phyloP scores from a whole-genome alignment of 1,140 invertebrate genomes.

The Drosophila arawakana region DNA sequence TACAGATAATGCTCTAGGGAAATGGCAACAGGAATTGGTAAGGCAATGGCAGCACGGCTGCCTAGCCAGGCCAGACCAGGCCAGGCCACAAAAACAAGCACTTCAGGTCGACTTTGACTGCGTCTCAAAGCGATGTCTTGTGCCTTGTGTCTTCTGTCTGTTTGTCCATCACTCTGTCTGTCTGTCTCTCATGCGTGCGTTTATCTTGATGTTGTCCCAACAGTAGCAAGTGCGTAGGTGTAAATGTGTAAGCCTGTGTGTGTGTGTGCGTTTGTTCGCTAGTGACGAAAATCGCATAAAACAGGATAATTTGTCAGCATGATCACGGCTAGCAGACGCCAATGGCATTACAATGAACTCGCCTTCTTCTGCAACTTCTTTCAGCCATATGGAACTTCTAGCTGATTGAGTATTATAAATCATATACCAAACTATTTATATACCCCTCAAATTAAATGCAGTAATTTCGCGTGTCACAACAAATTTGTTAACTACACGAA shows the following conservation, averaged over 20 bases:
- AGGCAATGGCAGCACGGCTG: conserved; percentile 8
- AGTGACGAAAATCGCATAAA: conserved; percentile 78
- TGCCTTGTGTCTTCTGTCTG: neutral
- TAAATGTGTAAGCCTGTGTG: conserved; percentile 1
- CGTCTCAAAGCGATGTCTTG: conserved; percentile 35
- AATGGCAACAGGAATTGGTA: conserved; percentile 40
- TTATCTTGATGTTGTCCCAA: conserved; percentile 55
- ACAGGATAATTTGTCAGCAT: conserved; percentile 80
- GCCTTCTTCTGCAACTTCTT: conserved; percentile 10
- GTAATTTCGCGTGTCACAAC: too few relatives aligned
- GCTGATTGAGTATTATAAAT: neutral
- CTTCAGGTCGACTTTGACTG: conserved; percentile 41
- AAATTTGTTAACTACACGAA: too few relatives aligned
- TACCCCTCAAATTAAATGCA: too few relatives aligned
- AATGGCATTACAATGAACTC: conserved; percentile 71
- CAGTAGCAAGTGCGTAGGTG: neutral
- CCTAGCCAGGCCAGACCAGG: conserved; percentile 11
- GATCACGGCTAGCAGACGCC: conserved; percentile 62
- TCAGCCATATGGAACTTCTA: neutral
- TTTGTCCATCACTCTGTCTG: too few relatives aligned
- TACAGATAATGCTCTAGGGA: conserved; percentile 76
- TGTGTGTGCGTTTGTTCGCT: conserved; percentile 6
- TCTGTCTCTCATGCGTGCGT: conserved; percentile 62
- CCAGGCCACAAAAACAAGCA: conserved; percentile 69
- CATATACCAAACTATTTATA: too few relatives aligned